phyloP scores from a whole-genome alignment of 2,888 invertebrate species.

The Quadroppia sp. region DNA sequence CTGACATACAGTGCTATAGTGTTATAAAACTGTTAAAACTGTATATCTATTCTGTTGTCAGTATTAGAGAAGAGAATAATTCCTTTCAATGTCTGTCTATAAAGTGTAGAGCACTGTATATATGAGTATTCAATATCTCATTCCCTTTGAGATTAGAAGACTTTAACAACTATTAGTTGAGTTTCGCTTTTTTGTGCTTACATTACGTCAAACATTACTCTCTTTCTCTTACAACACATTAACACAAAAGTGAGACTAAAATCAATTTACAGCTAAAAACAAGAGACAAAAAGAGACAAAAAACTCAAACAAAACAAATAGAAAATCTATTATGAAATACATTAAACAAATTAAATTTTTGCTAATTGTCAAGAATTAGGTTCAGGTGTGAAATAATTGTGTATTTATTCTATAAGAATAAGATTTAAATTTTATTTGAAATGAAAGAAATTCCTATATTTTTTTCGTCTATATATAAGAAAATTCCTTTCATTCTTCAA shows the following conservation, averaged over 20 bases:
- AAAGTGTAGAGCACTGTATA: not conserved
- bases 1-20: too few relatives aligned
- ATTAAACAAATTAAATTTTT: too few relatives aligned
- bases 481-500: not conserved
- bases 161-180: constrained; percentile 12
- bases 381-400: too few relatives aligned
- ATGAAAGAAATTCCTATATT: too few relatives aligned
- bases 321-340: too few relatives aligned
- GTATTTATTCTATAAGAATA: too few relatives aligned
- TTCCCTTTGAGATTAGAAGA: not conserved
- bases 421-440: too few relatives aligned
- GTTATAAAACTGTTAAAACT: too few relatives aligned
- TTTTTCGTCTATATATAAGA: too few relatives aligned
- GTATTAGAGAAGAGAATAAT: too few relatives aligned
- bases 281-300: not conserved
- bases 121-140: not conserved
- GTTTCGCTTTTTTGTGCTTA: constrained; percentile 6
- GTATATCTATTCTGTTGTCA: too few relatives aligned
- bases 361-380: too few relatives aligned
- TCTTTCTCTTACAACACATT: not conserved
- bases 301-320: not conserved
- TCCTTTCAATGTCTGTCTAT: not conserved
- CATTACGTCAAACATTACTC: constrained; percentile 16
- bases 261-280: not conserved
- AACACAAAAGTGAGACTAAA: constrained; percentile 1